Percentiles rank a stretch among this genome's conserved stretches.
phyloP scores from a whole-genome alignment of 2,888 invertebrate species.

The Metalampra italica region DNA sequence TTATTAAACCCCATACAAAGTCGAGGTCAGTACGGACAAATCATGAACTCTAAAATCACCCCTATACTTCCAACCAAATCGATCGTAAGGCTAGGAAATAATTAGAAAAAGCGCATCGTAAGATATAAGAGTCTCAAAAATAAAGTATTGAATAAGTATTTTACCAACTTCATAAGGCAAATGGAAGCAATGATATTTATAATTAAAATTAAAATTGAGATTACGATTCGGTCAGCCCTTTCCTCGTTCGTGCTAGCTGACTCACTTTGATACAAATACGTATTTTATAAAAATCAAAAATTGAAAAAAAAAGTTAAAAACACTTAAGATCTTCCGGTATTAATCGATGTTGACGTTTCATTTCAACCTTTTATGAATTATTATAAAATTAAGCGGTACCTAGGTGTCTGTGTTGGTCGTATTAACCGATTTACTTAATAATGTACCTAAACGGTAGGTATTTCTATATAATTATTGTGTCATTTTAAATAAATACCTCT shows the following conservation, averaged over 20 bases:
- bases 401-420: constrained; percentile 74
- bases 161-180: constrained; percentile 71
- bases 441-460: constrained; percentile 68
- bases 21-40: constrained; percentile 20
- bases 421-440: constrained; percentile 74
- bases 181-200: constrained; percentile 77
- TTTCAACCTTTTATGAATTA: constrained; percentile 73
- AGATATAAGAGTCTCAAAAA: constrained; percentile 66
- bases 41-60: constrained; percentile 6
- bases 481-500: constrained; percentile 75
- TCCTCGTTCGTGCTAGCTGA: constrained; percentile 68
- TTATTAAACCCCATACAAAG: constrained; percentile 36
- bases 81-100: constrained; percentile 61
- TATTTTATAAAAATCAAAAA: constrained; percentile 71
- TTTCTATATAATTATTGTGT: constrained; percentile 76
- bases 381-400: constrained; percentile 71
- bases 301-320: constrained; percentile 58
- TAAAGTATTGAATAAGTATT: constrained; percentile 75
- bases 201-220: constrained; percentile 45
- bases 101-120: constrained; percentile 72
- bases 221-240: constrained; percentile 64
- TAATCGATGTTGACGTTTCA: constrained; percentile 66
- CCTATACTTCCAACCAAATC: constrained; percentile 57
- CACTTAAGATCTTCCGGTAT: constrained; percentile 73
- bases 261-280: constrained; percentile 75